A percentile compares a stretch with the other conserved stretches of the same genome.
These are phyloP conservation scores for Brachionus manjavacas DNA, from an alignment of 1,140 invertebrate species.

Conservation along the genomic window DNA sequence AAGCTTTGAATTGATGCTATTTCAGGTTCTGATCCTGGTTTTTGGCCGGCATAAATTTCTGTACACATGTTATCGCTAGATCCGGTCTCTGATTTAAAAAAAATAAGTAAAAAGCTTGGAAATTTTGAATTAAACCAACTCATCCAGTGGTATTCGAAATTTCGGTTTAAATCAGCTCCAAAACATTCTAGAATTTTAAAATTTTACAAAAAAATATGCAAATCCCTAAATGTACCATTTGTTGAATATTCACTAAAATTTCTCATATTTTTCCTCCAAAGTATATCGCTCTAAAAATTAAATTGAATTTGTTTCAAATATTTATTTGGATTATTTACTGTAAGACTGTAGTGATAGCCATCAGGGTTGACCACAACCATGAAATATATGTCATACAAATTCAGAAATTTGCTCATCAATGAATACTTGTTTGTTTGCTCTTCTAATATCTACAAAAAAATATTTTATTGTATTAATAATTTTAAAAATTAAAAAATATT, in stretches of 20 bases:
- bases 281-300: not conserved
- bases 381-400: slow-evolving; percentile 28
- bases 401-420: not conserved
- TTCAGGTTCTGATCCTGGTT: not conserved
- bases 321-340: not conserved
- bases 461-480: no score
- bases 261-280: not conserved
- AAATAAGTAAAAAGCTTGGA: not conserved
- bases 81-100: not conserved
- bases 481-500: no score
- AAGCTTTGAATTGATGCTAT: not conserved
- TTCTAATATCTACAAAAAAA: not conserved
- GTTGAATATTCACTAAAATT: not conserved
- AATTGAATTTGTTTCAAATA: not conserved
- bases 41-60: not conserved
- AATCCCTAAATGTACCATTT: not conserved
- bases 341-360: slow-evolving; percentile 4
- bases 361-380: slow-evolving; percentile 37
- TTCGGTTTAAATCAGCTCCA: slow-evolving; percentile 41
- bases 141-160: slow-evolving; percentile 41
- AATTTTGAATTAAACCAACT: not conserved
- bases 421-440: not conserved
- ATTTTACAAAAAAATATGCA: not conserved
- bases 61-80: not conserved
- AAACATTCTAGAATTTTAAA: slow-evolving; percentile 8